A percentile compares a stretch with the other conserved stretches of the same genome.
Conservation (phyloP, 2,888 invertebrate genomes). For the Tuta absoluta region DNA sequence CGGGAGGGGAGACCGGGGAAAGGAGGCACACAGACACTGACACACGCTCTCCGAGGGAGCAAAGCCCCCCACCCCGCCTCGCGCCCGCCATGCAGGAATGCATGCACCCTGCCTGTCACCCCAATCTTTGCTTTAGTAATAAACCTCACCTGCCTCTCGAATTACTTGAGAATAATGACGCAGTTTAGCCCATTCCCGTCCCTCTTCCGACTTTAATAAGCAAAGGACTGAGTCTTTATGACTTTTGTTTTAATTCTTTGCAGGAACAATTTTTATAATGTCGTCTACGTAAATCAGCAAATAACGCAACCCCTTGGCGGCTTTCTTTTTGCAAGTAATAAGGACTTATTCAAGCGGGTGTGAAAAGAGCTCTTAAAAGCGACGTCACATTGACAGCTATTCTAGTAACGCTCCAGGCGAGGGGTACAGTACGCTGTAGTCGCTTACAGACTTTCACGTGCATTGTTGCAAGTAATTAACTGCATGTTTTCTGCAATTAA, state of each 20-base stretch:
- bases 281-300: conserved; percentile 5
- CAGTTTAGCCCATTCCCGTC: conserved; percentile 17
- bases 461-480: conserved; percentile 10
- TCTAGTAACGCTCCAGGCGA: conserved; percentile 8
- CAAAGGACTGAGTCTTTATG: neutral
- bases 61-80: conserved; percentile 23
- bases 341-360: conserved; percentile 12
- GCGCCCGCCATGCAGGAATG: conserved; percentile 68
- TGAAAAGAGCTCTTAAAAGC: conserved; percentile 20
- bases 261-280: neutral
- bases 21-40: conserved; percentile 48
- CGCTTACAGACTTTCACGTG: conserved; percentile 14
- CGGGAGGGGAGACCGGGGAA: conserved; percentile 37
- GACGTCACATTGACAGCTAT: neutral
- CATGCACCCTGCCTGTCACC: conserved; percentile 56
- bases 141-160: conserved; percentile 38
- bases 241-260: neutral
- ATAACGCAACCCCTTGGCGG: conserved; percentile 1
- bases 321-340: conserved; percentile 12
- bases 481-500: conserved; percentile 16
- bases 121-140: conserved; percentile 49
- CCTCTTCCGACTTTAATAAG: conserved; percentile 1
- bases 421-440: neutral
- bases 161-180: conserved; percentile 24
- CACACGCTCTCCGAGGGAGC: conserved; percentile 51